Conservation (phyloP, 1,140 invertebrate genomes). For the Drosophila nannoptera region DNA sequence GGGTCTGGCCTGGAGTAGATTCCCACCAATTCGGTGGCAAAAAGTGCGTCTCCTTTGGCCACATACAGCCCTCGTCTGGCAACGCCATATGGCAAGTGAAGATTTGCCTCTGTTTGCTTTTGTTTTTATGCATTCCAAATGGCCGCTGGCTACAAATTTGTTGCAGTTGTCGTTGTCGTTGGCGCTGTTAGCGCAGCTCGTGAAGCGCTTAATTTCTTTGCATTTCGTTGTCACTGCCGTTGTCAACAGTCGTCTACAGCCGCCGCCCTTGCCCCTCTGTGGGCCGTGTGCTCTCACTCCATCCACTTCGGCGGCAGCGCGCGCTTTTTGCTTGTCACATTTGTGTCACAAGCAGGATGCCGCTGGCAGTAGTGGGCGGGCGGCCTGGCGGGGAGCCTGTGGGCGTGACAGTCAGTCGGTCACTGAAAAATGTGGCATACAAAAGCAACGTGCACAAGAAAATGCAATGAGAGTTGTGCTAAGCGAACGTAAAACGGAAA, state of each 20-base stretch:
- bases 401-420: slow-evolving; percentile 46
- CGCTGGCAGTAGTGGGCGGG: slow-evolving; percentile 24
- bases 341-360: slow-evolving; percentile 78
- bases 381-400: slow-evolving; percentile 4
- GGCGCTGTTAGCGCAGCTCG: slow-evolving; percentile 53
- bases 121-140: slow-evolving; percentile 41
- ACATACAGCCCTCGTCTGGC: slow-evolving; percentile 1
- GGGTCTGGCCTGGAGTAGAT: neutral
- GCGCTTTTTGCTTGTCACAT: slow-evolving; percentile 78
- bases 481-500: slow-evolving; percentile 76
- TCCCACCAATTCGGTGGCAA: slow-evolving; percentile 6
- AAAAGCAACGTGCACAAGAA: slow-evolving; percentile 74
- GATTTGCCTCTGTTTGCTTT: slow-evolving; percentile 33
- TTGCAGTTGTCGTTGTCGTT: slow-evolving; percentile 4
- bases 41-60: neutral
- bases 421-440: slow-evolving; percentile 63
- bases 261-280: slow-evolving; percentile 14
- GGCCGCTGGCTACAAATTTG: slow-evolving; percentile 26
- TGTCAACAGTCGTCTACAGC: slow-evolving; percentile 51
- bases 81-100: slow-evolving; percentile 9
- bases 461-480: slow-evolving; percentile 76
- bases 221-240: slow-evolving; percentile 66
- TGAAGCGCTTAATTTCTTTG: slow-evolving; percentile 75
- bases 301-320: slow-evolving; percentile 68
- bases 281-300: slow-evolving; percentile 65